phyloP scores from a whole-genome alignment of 2,888 invertebrate genomes.

The Drosophila recens region DNA sequence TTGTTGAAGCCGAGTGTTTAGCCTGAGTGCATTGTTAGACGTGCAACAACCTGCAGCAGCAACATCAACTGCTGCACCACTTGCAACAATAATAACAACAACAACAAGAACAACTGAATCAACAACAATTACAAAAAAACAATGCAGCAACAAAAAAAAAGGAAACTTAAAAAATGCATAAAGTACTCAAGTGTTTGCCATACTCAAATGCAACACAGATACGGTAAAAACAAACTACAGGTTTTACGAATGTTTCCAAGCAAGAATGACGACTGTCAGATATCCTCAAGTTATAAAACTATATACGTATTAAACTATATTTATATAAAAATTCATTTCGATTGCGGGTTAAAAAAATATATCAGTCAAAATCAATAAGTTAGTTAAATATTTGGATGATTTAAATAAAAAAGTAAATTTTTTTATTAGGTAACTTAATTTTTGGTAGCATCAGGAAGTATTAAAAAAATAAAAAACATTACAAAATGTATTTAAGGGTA shows the following conservation, averaged over 20 bases:
- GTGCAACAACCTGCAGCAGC: slow-evolving; percentile 71
- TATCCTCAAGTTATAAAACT: neutral
- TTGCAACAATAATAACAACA: slow-evolving; percentile 17
- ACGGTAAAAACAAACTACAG: slow-evolving; percentile 39
- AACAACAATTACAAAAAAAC: slow-evolving; percentile 61
- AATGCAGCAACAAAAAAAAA: slow-evolving; percentile 37
- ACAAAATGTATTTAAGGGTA: no score
- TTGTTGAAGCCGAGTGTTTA: slow-evolving; percentile 48
- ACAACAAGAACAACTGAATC: slow-evolving; percentile 42
- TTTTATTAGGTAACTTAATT: no score
- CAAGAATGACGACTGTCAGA: neutral
- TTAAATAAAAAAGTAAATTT: no score
- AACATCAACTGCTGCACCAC: slow-evolving; percentile 43
- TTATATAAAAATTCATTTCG: no score
- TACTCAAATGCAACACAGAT: slow-evolving; percentile 39
- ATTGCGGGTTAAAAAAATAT: no score
- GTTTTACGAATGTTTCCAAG: slow-evolving; percentile 8
- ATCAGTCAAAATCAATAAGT: no score
- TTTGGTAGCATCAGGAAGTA: no score
- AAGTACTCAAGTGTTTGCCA: slow-evolving; percentile 68
- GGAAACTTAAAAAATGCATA: slow-evolving; percentile 66
- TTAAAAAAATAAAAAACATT: no score
- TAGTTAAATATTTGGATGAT: no score
- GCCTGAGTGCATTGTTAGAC: slow-evolving; percentile 74
- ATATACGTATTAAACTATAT: no score